Evolutionary conservation across 2,797 vertebrate species (phyloP), one percentile per base, ranked within the genome.

Genomic region (Pipistrellus pipistrellus): DNA sequence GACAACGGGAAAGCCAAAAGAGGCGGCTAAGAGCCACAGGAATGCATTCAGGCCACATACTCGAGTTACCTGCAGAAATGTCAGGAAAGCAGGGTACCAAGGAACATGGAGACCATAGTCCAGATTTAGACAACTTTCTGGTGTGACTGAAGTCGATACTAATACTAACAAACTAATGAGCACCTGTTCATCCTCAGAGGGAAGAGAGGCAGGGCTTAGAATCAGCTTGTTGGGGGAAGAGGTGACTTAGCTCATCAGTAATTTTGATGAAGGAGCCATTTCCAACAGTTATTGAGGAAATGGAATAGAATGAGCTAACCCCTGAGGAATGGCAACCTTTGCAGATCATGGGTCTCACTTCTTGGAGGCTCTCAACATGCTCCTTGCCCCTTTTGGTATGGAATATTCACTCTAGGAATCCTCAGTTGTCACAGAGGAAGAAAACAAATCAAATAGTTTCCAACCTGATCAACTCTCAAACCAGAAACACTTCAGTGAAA

Each of bases 1-100:
- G 95, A 90, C 1, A 92, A 93, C 0, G 23, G 95, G 72, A 97
- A 59, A 95, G 38, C 18, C 81, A 84, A 68, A 68, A 75, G 9
- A 76, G 30, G 53, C 0, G 13, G 84, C 41, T 55, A 91, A 95
- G 46, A 87, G 23, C 46, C 95, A 53, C 86, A 90, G 76, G 80
- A n/a, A 15, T 32, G 3, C 48, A 17, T 6, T 55, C 53, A 53
- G 55, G 81, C 21, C 84, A 80, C 10, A 8, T 3, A 1, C 6
- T 38, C 1, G 17, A 30, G 4, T 17, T 81, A 8, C 35, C 77
- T 20, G 51, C 0, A 66, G 87, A 71, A 11, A 12, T 5, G 68
- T 38, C 41, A 48, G 77, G n/a, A 85, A 48, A 91, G 59, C n/a
- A 46, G 77, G 46, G 12, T 55, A n/a, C 21, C 4, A 1, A n/a